These are phyloP conservation scores for Torymus tubicola DNA, from an alignment of 2,888 invertebrate genomes.

Conservation along the genomic window DNA sequence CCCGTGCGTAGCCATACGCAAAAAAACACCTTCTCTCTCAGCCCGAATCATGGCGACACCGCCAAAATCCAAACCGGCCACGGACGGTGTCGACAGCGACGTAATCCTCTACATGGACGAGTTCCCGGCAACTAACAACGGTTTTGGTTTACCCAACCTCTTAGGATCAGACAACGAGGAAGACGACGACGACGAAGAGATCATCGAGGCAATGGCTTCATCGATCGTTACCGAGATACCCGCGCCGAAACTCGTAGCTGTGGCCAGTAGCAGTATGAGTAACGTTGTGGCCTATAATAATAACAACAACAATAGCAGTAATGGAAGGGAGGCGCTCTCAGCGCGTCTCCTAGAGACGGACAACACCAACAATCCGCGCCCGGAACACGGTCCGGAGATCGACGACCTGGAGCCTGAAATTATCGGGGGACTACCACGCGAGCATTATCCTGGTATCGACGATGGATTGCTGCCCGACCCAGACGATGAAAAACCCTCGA, in stretches of 20 bases:
- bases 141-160: not conserved
- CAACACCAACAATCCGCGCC: slow-evolving; percentile 75
- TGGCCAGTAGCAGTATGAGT: not conserved
- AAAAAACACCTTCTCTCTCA: not conserved
- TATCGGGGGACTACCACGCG: slow-evolving; percentile 57
- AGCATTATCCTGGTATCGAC: slow-evolving; percentile 78
- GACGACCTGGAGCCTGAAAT: slow-evolving; percentile 78
- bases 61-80: slow-evolving; percentile 1
- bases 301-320: no score
- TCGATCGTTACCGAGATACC: not conserved
- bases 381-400: slow-evolving; percentile 79
- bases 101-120: slow-evolving; percentile 66
- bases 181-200: no score
- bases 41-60: not conserved
- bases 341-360: slow-evolving; percentile 77
- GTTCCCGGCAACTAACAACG: slow-evolving; percentile 49
- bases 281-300: not conserved
- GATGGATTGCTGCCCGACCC: slow-evolving; percentile 79
- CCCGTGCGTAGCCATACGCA: not conserved
- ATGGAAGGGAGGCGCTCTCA: not conserved
- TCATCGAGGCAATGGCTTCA: no score
- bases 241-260: not conserved
- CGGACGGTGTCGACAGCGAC: slow-evolving; percentile 59
- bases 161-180: no score
- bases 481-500: slow-evolving; percentile 62